phyloP scores from a whole-genome alignment of 2,888 invertebrate genomes.

The Dasypogon diadema region DNA sequence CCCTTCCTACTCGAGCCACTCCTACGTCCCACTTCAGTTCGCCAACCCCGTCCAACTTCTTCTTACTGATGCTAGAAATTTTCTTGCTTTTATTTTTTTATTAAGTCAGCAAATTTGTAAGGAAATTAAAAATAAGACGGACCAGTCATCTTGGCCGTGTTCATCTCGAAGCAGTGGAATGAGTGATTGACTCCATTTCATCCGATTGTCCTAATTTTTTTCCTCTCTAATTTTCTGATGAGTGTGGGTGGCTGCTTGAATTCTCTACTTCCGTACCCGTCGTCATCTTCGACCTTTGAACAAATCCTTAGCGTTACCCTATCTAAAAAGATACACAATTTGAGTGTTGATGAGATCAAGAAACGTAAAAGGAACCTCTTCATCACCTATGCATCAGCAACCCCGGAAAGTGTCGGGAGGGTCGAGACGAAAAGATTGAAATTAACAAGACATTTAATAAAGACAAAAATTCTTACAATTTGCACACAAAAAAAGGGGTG shows the following conservation, averaged over 20 bases:
- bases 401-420: neutral
- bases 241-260: neutral
- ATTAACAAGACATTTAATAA: slow-evolving; percentile 50
- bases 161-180: slow-evolving; percentile 31
- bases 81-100: slow-evolving; percentile 44
- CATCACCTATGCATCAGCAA: slow-evolving; percentile 5
- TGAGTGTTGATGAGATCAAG: slow-evolving; percentile 12
- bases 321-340: slow-evolving; percentile 23
- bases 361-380: slow-evolving; percentile 6
- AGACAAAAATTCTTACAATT: slow-evolving; percentile 44
- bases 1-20: neutral
- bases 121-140: slow-evolving; percentile 50
- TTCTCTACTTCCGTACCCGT: neutral
- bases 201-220: slow-evolving; percentile 41
- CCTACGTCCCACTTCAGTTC: neutral
- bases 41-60: neutral
- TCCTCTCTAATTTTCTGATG: neutral
- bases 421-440: slow-evolving; percentile 18
- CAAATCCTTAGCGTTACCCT: slow-evolving; percentile 20
- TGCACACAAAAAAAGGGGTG: slow-evolving; percentile 27
- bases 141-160: slow-evolving; percentile 24
- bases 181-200: slow-evolving; percentile 51
- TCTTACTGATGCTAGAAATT: slow-evolving; percentile 25
- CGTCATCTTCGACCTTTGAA: slow-evolving; percentile 3
- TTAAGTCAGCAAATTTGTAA: slow-evolving; percentile 51